These are phyloP conservation scores for Hirtodrosophila duncani DNA, from an alignment of 2,888 invertebrate species.

Conservation along the genomic window DNA sequence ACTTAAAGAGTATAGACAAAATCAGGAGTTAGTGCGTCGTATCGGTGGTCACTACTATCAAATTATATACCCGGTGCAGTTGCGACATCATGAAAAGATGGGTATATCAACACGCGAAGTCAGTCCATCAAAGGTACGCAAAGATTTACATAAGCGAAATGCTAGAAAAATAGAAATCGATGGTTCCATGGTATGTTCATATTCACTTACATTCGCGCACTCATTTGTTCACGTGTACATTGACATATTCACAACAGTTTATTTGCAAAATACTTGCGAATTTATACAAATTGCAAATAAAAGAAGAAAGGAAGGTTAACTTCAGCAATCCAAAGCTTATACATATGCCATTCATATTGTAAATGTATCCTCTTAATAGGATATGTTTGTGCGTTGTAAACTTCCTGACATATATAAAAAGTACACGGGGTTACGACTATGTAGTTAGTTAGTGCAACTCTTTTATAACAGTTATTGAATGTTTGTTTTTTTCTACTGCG, in stretches of 20 bases:
- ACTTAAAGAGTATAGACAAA: conserved; percentile 92
- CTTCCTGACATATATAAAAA: too few relatives aligned
- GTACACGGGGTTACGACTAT: too few relatives aligned
- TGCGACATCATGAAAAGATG: conserved; percentile 96
- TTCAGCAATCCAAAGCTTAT: too few relatives aligned
- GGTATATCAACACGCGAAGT: conserved; percentile 96
- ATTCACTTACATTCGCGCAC: conserved; percentile 30
- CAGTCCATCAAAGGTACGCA: conserved; percentile 90
- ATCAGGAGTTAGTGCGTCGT: conserved; percentile 93
- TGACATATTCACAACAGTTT: too few relatives aligned
- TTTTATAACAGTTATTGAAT: too few relatives aligned
- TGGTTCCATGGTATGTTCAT: conserved; percentile 80
- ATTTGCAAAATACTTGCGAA: conserved; percentile 6
- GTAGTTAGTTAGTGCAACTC: too few relatives aligned
- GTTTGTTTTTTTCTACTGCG: too few relatives aligned
- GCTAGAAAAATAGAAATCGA: conserved; percentile 77
- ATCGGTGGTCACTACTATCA: conserved; percentile 95
- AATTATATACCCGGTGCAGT: conserved; percentile 95
- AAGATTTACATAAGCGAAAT: conserved; percentile 78
- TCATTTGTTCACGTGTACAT: too few relatives aligned
- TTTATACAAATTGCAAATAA: background rate
- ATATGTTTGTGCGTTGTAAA: too few relatives aligned
- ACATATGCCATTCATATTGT: too few relatives aligned
- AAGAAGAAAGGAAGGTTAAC: too few relatives aligned
- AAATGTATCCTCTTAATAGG: too few relatives aligned